Evolutionary conservation across 2,113 vertebrate species (phyloP), one percentile per base, ranked within the genome.

Genomic region (Plectropomus leopardus): DNA sequence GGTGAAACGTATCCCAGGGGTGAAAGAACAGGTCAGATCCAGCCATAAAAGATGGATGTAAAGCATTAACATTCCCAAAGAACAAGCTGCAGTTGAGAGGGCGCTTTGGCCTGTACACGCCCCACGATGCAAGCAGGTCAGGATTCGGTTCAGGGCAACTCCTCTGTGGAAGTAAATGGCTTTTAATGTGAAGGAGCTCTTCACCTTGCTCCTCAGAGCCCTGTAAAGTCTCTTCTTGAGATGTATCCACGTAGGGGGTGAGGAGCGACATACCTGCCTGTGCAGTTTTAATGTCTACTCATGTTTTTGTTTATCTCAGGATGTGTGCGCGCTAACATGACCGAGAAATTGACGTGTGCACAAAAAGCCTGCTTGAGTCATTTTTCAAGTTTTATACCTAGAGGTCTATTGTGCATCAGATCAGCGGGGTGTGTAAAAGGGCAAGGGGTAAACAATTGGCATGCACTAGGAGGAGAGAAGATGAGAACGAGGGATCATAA

Each of bases 221-320:
- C 28, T 48, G 63, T 55, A 44, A 55, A 70, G 72, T n/a, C 44
- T 72, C 47, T 87, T 78, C 45, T 66, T 75, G 79, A 66, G 85
- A 80, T 87, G 90, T 73, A 30, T 75, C 84, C 68, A 82, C 11
- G 78, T 19, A 67, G 87, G 90, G 91, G 83, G 78, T 2, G 5
- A 72, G 21, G 59, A 61, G 70, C 65, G 84, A 88, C 85, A 83
- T 86, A 75, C 40, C 59, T 54, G n/a, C 79, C 76, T 79, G 44
- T 92, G 86, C 87, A 81, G 78, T 82, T 90, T 92, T 92, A 87
- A 91, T 92, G 86, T 48, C 30, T 23, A 3, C 40, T 55, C 4
- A 26, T 83, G 79, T 58, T 59, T 73, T 83, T 71, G 50, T 82
- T 81, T 71, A 79, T 76, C 65, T 69, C 40, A 1, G 47, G 42